Evolutionary conservation across 2,888 invertebrate species (phyloP), one percentile per base, ranked within the genome.

Genomic region (Aphelenchoides bicaudatus): DNA sequence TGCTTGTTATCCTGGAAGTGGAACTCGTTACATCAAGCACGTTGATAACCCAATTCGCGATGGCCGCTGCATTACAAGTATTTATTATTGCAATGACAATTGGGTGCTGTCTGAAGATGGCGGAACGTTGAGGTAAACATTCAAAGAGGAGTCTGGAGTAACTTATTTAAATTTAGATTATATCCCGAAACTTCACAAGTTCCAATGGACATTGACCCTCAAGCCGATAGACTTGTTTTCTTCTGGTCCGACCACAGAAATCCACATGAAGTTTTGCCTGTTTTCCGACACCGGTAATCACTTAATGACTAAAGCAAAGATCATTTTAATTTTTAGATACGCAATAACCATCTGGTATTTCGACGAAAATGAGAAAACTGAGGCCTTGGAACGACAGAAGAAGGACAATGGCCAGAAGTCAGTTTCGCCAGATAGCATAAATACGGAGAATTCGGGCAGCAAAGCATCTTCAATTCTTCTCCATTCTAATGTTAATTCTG

Each of bases 201-300:
- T 70, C 85, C 86, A 76, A 88, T 86, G 46, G 88, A 91, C 78
- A 90, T 96, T 74, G 91, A 88, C 78, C 94, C 94, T 0, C 83
- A 88, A 54, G 92, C 93, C 81, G 93, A 96, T 81, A 83, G 93
- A 59, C 86, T 94, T 80, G 84, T 94, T 73, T 92, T 93, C 82
- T 96, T 96, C 84, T 96, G 94, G 94, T 94, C 94, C 0, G 94
- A 94, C 78, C 84, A 89, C 72, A 85, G 94, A 69, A 94, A 93
- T 83, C 94, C 94, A 0, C 94, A 94, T 79, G 94, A 94, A 83
- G 94, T 96, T 1, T 89, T 91, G 80, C 92, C 93, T 1, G 88
- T 93, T 0, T 89, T 85, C 79, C 85, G 86, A 76, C 91, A 91
- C n/a, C 82, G 85, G 84, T 84, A 69, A 53, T 56, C 34, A 6